A percentile compares a stretch with the other conserved stretches of the same genome.
phyloP scores from a whole-genome alignment of 2,797 vertebrate species.

The Anomalospiza imberbis region DNA sequence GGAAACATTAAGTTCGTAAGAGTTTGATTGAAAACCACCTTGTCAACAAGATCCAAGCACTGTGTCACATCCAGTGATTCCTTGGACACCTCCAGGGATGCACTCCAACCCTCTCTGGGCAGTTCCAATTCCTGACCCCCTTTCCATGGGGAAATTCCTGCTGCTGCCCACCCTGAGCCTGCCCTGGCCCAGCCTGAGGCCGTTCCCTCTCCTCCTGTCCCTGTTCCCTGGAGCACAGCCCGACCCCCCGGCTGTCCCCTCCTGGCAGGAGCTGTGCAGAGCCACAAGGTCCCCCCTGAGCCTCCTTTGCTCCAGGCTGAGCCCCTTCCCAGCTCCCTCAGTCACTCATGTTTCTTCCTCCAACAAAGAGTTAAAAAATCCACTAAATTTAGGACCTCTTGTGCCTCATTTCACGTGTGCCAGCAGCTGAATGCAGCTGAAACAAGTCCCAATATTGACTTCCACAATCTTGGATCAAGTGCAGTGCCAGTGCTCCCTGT shows the following conservation, averaged over 20 bases:
- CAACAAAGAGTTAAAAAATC: neutral
- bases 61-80: neutral
- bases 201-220: neutral
- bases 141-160: neutral
- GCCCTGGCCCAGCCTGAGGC: neutral
- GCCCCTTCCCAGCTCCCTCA: neutral
- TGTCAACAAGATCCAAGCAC: neutral
- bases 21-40: neutral
- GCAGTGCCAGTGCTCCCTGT: neutral
- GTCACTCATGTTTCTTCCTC: neutral
- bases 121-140: accelerated
- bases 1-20: neutral
- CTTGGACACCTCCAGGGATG: neutral
- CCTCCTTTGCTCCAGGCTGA: neutral
- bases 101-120: neutral
- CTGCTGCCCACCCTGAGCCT: neutral
- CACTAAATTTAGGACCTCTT: neutral
- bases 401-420: accelerated
- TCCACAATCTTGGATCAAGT: neutral
- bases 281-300: neutral
- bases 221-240: neutral
- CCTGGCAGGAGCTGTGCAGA: neutral
- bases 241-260: neutral
- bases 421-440: neutral
- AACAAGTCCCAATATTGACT: neutral